phyloP scores from a whole-genome alignment of 2,113 vertebrate genomes.

The Barbus barbus region DNA sequence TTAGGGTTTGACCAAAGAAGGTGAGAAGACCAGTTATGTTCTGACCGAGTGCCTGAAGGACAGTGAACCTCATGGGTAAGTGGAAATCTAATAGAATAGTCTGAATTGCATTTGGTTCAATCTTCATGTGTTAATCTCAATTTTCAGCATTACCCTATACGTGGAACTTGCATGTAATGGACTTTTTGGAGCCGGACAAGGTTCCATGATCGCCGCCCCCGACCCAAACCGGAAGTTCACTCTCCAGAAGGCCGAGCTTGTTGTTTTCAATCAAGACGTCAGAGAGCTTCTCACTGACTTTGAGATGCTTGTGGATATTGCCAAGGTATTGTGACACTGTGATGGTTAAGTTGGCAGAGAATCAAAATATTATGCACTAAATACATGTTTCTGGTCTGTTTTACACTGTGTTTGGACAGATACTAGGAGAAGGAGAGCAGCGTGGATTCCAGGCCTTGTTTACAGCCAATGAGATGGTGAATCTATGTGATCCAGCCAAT shows the following conservation, averaged over 20 bases:
- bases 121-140: background rate
- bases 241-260: slow-evolving; percentile 85
- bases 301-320: slow-evolving; percentile 89
- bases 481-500: slow-evolving; percentile 80
- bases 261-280: slow-evolving; percentile 83
- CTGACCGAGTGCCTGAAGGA: slow-evolving; percentile 80
- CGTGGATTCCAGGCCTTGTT: slow-evolving; percentile 92
- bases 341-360: background rate
- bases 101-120: background rate
- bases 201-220: slow-evolving; percentile 85
- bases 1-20: slow-evolving; percentile 90
- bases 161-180: slow-evolving; percentile 92
- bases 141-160: slow-evolving; percentile 82
- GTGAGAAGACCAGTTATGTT: slow-evolving; percentile 90
- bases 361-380: background rate
- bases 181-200: slow-evolving; percentile 88
- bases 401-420: slow-evolving; percentile 62
- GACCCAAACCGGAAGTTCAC: slow-evolving; percentile 83
- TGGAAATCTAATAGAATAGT: background rate
- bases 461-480: slow-evolving; percentile 90
- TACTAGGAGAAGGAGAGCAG: slow-evolving; percentile 85
- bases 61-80: slow-evolving; percentile 81
- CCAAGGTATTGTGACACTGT: slow-evolving; percentile 75
- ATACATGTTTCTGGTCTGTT: background rate
- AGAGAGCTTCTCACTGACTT: slow-evolving; percentile 87